phyloP scores from a whole-genome alignment of 1,140 invertebrate genomes.

The Hermetia illucens region DNA sequence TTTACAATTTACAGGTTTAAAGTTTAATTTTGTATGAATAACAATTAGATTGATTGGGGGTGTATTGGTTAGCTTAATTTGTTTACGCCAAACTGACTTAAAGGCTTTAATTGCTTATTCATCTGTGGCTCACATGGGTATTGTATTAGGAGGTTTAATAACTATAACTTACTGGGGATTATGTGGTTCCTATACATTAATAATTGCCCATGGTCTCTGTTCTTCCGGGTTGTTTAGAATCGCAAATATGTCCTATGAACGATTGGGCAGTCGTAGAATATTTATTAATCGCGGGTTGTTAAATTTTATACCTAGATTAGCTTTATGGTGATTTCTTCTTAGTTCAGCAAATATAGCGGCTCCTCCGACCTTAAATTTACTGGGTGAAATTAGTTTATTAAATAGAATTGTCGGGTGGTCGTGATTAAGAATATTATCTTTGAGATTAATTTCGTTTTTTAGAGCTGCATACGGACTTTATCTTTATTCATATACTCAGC shows the following conservation, averaged over 20 bases:
- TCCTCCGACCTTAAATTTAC: too few relatives aligned
- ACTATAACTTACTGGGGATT: too few relatives aligned
- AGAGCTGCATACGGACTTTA: too few relatives aligned
- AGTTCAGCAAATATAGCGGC: too few relatives aligned
- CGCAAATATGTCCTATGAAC: slow-evolving; percentile 43
- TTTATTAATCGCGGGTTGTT: too few relatives aligned
- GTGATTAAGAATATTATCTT: slow-evolving; percentile 27
- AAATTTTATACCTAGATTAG: too few relatives aligned
- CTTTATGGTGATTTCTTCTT: slow-evolving; percentile 42
- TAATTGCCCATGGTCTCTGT: slow-evolving; percentile 44
- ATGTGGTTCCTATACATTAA: slow-evolving; percentile 34
- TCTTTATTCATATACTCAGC: slow-evolving; percentile 37
- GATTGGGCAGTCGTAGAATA: too few relatives aligned
- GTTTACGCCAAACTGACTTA: slow-evolving; percentile 43
- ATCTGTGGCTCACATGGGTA: slow-evolving; percentile 42
- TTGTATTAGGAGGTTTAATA: slow-evolving; percentile 36
- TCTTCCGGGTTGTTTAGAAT: slow-evolving; percentile 50
- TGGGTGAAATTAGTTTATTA: slow-evolving; percentile 41
- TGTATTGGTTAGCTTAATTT: slow-evolving; percentile 38
- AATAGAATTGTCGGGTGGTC: slow-evolving; percentile 33
- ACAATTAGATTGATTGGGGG: slow-evolving; percentile 35
- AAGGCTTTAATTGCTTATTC: slow-evolving; percentile 49
- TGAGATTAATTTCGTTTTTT: too few relatives aligned
- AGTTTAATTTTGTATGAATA: slow-evolving; percentile 33
- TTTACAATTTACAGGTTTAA: slow-evolving; percentile 29